Conservation (phyloP, 1,140 invertebrate species). For the Euura lappo region DNA sequence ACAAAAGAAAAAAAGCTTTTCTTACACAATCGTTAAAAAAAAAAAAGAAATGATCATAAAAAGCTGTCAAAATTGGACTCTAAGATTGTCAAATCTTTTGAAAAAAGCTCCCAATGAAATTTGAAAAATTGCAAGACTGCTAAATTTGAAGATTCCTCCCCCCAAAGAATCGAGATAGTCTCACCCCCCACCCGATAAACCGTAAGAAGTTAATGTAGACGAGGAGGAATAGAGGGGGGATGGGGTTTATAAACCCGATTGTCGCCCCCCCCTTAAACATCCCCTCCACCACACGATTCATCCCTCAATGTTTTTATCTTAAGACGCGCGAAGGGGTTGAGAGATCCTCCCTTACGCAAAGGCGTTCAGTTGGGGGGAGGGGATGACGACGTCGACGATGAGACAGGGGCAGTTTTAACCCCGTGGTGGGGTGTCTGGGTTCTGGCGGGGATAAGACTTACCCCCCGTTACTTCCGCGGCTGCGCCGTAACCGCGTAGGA, state of each 20-base stretch:
- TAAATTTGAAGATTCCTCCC: constrained; percentile 40
- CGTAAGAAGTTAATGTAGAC: constrained; percentile 7
- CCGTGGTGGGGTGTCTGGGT: constrained; percentile 31
- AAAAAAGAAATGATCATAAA: neutral
- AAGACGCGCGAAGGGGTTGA: constrained; percentile 38
- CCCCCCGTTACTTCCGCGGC: constrained; percentile 46
- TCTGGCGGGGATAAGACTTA: constrained; percentile 58
- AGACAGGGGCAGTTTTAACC: constrained; percentile 29
- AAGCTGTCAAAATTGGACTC: constrained; percentile 36
- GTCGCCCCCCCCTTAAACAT: constrained; percentile 27
- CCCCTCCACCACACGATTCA: neutral
- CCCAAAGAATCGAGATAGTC: constrained; percentile 33
- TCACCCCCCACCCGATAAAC: constrained; percentile 12
- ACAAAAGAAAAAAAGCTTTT: neutral
- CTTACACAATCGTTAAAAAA: no score
- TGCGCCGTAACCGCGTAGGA: constrained; percentile 56
- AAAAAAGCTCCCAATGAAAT: constrained; percentile 20
- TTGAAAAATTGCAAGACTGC: constrained; percentile 26
- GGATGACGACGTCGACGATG: constrained; percentile 6
- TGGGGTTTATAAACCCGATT: constrained; percentile 54
- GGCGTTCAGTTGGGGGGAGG: constrained; percentile 29
- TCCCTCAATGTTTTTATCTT: constrained; percentile 53
- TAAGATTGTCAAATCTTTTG: constrained; percentile 22
- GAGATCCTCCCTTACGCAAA: constrained; percentile 14
- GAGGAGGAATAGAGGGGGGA: constrained; percentile 18